Percentiles rank a stretch among this genome's conserved stretches.
These are phyloP conservation scores for Rhingia campestris DNA, from an alignment of 2,888 invertebrate genomes.

Conservation along the genomic window DNA sequence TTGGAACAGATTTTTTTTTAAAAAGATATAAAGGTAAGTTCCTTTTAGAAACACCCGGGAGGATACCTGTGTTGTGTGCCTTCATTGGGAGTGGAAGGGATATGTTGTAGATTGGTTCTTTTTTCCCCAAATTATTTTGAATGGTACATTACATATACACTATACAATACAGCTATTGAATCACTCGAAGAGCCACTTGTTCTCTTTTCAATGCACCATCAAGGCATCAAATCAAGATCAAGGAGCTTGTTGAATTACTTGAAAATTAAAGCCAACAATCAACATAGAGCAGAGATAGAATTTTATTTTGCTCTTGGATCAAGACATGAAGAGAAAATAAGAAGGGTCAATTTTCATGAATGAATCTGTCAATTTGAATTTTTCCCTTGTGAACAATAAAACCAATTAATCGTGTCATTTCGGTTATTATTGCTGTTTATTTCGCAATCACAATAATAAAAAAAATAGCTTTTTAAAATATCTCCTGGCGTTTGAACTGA, in stretches of 20 bases:
- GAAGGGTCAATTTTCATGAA: conserved; percentile 65
- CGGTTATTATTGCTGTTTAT: neutral
- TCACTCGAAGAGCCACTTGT: conserved; percentile 1
- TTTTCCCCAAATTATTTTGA: neutral
- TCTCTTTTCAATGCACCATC: conserved; percentile 15
- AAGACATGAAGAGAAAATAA: conserved; percentile 32
- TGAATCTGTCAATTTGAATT: conserved; percentile 41
- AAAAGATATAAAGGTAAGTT: conserved; percentile 49
- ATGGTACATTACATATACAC: neutral
- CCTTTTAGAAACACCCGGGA: neutral
- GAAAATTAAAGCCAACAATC: neutral
- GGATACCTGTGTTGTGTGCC: neutral
- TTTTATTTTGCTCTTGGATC: conserved; percentile 17
- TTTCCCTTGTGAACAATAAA: conserved; percentile 4
- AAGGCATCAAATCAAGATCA: conserved; percentile 4
- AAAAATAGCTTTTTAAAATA: conserved; percentile 17
- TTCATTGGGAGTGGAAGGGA: neutral
- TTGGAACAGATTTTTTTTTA: conserved; percentile 47
- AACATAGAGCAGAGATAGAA: conserved; percentile 2
- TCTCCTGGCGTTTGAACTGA: conserved; percentile 36
- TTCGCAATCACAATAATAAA: conserved; percentile 15
- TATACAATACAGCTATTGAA: conserved; percentile 25
- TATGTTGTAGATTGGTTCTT: neutral
- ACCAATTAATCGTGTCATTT: neutral
- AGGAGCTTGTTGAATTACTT: neutral